Evolutionary conservation across 1,140 invertebrate genomes (phyloP).

Genomic region (Lepidurus couesii): DNA sequence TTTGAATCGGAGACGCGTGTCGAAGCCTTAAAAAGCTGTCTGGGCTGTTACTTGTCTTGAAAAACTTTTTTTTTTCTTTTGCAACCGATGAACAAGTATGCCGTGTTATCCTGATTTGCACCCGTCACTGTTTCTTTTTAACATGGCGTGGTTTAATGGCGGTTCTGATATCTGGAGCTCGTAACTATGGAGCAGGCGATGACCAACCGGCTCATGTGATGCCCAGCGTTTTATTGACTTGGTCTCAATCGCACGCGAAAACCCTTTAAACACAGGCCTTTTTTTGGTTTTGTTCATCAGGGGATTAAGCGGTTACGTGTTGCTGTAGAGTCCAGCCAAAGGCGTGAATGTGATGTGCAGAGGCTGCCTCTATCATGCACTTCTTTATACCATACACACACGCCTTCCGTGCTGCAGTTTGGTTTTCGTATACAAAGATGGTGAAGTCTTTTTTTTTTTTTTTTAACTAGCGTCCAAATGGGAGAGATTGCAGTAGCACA

Average conservation of each 20-base stretch:
- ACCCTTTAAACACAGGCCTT: background rate
- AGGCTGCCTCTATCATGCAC: background rate
- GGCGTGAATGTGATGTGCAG: slow-evolving; percentile 2
- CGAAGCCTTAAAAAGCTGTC: no score
- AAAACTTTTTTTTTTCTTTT: no score
- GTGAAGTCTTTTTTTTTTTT: background rate
- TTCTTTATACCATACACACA: background rate
- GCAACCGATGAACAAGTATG: background rate
- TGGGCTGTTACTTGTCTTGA: no score
- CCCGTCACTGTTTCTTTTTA: background rate
- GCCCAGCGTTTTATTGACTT: background rate
- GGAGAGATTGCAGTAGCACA: background rate
- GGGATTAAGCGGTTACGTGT: background rate
- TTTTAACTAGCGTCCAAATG: background rate
- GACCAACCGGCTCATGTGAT: background rate
- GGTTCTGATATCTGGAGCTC: slow-evolving; percentile 21
- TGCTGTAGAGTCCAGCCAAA: background rate
- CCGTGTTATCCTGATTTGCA: slow-evolving; percentile 10
- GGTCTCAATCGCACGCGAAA: background rate
- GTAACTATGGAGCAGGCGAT: background rate
- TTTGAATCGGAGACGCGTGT: background rate
- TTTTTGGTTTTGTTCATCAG: background rate
- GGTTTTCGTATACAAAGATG: background rate
- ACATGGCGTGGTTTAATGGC: background rate
- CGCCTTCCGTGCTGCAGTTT: background rate